These are phyloP conservation scores for Dendrocincla tyrannina DNA, from an alignment of 2,797 vertebrate genomes.

Conservation along the genomic window DNA sequence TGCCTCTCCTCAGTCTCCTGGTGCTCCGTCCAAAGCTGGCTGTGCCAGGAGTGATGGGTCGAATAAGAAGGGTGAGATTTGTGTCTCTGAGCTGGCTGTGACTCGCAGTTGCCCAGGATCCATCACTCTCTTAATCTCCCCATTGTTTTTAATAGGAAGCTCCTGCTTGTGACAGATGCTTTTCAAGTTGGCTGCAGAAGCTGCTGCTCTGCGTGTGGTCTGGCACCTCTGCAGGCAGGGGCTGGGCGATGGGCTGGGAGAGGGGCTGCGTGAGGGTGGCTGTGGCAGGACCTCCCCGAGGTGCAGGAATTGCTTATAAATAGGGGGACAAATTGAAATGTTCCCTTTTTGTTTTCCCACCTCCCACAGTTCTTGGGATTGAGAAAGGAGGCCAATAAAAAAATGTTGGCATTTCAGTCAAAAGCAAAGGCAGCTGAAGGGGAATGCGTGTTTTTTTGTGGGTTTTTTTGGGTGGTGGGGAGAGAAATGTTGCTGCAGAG, in stretches of 20 bases:
- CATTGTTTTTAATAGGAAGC: background rate
- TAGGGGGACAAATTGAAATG: background rate
- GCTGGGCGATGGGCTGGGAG: background rate
- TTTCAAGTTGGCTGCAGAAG: background rate
- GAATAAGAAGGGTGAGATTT: background rate
- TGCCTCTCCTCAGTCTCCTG: background rate
- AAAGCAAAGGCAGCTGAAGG: background rate
- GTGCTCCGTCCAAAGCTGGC: background rate
- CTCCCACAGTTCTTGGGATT: background rate
- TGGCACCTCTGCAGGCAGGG: background rate
- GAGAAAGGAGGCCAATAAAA: background rate
- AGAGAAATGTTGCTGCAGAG: background rate
- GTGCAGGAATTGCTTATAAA: background rate
- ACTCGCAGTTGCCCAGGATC: background rate
- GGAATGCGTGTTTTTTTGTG: background rate
- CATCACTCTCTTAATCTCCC: background rate
- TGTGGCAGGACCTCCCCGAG: fast-evolving
- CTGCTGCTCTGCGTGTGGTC: background rate
- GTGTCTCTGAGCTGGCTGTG: background rate
- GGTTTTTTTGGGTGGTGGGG: background rate
- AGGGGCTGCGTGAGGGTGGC: background rate
- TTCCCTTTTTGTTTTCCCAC: background rate
- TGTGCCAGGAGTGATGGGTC: fast-evolving
- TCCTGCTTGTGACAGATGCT: background rate
- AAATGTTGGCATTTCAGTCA: background rate